Base-by-base conservation (phyloP, 2,888 invertebrate genomes). In the Eudasyphora cyanicolor region DNA sequence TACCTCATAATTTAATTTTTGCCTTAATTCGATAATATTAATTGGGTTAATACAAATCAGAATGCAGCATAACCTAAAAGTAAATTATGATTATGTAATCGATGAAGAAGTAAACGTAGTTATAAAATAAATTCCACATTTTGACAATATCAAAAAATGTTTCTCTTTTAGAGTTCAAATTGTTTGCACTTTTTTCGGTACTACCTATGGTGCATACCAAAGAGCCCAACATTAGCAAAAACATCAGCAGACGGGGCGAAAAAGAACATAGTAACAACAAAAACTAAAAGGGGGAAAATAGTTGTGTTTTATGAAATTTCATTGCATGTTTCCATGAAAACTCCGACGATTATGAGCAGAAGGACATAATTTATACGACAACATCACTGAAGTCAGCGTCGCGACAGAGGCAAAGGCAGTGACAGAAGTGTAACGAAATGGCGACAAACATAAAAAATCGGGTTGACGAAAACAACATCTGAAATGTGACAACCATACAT, bases 281-380 rank as follows among this genome's bases (percentile, higher is more conserved):
- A 38, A 38, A 42, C 67, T 42, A 67, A 67, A 42, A 12, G n/a
- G 67, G 67, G 67, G n/a, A 67, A 67, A 67, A 67, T 67, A 67
- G 67, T 67, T 67, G 19, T 67, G 67, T 73, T 76, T 79, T 74
- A 79, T 79, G 79, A 74, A 79, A 69, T 84, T 84, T 78, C 62
- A 84, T 84, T 81, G 35, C 67, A 62, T 42, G 69, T 73, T 76
- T 21, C 32, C 49, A 64, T 60, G 57, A 38, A 38, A 81, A 75
- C 42, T 76, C 49, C 49, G 24, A 60, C 38, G 76, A 51, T 80
- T 80, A 73, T 42, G 54, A 78, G 73, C 6, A 74, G 69, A 54
- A 45, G 70, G 77, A 75, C 77, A 75, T 51, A 70, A 51, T 75
- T 78, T 42, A 62, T 17, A 57, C 49, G n/a, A n/a, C n/a, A 73